Base-by-base conservation (phyloP, 2,888 invertebrate species). In the Scaptodrosophila latifasciaeformis region DNA sequence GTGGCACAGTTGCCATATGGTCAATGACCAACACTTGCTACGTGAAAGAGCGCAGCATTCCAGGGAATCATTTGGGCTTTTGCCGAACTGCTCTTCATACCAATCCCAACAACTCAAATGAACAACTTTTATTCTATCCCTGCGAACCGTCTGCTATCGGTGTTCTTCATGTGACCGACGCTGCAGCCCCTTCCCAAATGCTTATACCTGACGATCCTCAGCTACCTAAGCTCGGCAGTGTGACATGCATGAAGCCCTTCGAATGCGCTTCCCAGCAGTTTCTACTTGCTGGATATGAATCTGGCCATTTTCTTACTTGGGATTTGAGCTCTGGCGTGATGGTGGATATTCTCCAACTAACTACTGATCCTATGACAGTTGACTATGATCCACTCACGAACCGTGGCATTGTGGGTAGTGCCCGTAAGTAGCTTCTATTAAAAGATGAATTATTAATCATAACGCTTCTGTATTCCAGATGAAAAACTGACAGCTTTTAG, bases 271-370 rank as follows among this genome's bases (percentile, higher is more conserved):
- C 85, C 9, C 89, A 89, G 62, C 87, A 86, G 2, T 90, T 89
- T 75, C 80, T 93, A 17, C 85, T 94, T 46, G 91, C 89, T 10
- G 92, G 92, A 37, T 94, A 93, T 67, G 94, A 94, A 83, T 89
- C 90, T 17, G 94, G 94, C 1, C 90, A 91, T 82, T 87, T 93
- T 45, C 86, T 90, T 10, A 86, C 93, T 15, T 94, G 92, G 92
- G 92, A 93, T 86, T 87, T 91, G 70, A 89, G 88, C 70, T 89
- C 89, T 68, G 88, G 88, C 5, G 71, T 69, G 2, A 62, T 82
- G 37, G 62, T 85, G 5, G 82, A 83, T 60, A 45, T 82, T 1
- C 34, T 76, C 15, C 75, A 79, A 17, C 87, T 89, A 21, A 88
- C 90, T 15, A 89, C 91, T 64, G 92, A 91, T 77, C 90, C 93